Percentiles rank a stretch among this genome's conserved stretches.
These are phyloP conservation scores for Crepidodera aurea DNA, from an alignment of 2,888 invertebrate genomes.

Conservation along the genomic window DNA sequence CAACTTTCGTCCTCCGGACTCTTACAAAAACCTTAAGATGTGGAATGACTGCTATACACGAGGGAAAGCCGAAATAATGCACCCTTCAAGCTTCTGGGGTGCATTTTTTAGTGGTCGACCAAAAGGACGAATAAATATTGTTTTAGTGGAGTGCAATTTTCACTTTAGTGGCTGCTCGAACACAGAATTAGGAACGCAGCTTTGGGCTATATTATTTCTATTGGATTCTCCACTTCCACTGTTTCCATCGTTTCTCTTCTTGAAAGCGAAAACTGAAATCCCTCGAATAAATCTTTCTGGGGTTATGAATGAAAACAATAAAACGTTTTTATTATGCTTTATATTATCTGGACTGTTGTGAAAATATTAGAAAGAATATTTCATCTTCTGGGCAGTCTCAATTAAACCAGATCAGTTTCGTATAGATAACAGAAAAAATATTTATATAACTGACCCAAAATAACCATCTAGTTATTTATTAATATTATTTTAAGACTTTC, in stretches of 20 bases:
- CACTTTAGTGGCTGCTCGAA: constrained; percentile 50
- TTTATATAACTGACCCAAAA: no score
- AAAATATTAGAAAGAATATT: constrained; percentile 6
- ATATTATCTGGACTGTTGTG: constrained; percentile 3
- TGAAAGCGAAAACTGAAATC: constrained; percentile 24
- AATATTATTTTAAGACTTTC: no score
- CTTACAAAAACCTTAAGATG: constrained; percentile 32
- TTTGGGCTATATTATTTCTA: constrained; percentile 37
- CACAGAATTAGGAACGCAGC: constrained; percentile 41
- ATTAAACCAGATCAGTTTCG: not conserved
- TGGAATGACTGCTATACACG: constrained; percentile 38
- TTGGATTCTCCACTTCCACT: constrained; percentile 13
- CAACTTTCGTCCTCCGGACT: constrained; percentile 37
- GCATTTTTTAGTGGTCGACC: constrained; percentile 59
- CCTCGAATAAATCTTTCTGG: constrained; percentile 18
- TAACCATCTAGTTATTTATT: no score
- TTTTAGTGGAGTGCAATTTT: constrained; percentile 60
- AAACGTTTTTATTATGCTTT: constrained; percentile 11
- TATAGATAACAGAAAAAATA: no score
- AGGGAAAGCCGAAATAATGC: constrained; percentile 54
- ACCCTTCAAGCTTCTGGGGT: constrained; percentile 54
- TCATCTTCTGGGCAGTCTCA: not conserved
- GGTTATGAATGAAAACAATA: constrained; percentile 31
- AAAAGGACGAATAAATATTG: constrained; percentile 59
- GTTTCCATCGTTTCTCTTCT: constrained; percentile 6